A percentile compares a stretch with the other conserved stretches of the same genome.
Conservation (phyloP, 35 echinoderm and acorn worm genomes). For the Ophiothrix spiculata region DNA sequence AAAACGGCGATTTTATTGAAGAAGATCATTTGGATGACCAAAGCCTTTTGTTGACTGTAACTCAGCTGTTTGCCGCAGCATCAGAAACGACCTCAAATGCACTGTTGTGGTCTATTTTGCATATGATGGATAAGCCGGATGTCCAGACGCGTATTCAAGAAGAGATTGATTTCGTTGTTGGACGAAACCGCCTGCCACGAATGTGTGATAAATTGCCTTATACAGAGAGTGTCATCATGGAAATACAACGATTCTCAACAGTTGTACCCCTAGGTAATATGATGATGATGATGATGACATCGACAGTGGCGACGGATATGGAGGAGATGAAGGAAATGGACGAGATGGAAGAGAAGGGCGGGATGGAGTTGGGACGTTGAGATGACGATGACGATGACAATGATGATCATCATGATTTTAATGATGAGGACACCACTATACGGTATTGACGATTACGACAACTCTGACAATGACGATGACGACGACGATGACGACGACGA, state of each 20-base stretch:
- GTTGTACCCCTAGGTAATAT: neutral
- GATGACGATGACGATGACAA: no score
- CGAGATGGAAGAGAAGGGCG: no score
- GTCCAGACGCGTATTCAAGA: neutral
- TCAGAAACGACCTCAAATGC: neutral
- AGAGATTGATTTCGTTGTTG: neutral
- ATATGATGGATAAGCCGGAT: neutral
- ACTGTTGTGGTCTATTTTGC: neutral
- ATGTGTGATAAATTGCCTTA: neutral
- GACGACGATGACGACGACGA: no score
- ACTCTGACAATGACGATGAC: no score
- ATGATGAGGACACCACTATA: no score
- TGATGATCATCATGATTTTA: no score
- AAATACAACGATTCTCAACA: neutral
- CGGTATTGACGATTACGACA: no score
- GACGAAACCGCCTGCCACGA: neutral
- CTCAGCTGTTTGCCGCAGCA: neutral
- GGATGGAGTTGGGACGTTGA: no score
- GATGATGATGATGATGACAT: no score
- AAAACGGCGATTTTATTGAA: neutral
- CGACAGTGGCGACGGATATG: no score
- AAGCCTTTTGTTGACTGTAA: neutral
- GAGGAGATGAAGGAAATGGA: no score
- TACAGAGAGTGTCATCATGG: neutral
- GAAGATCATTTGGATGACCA: neutral